Conservation (phyloP, 2,888 invertebrate genomes). For the Epistrophe eligans region DNA sequence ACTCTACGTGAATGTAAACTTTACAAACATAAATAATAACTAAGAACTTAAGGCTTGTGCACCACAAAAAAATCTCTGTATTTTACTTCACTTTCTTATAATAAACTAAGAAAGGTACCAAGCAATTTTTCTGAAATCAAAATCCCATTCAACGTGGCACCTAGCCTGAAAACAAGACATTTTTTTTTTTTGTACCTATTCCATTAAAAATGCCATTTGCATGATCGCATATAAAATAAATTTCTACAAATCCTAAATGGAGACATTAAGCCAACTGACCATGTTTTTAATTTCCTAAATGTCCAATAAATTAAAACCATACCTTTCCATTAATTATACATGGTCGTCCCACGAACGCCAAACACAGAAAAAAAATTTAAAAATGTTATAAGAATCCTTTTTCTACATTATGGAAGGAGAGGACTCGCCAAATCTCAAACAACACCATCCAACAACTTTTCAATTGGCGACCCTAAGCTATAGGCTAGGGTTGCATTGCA, state of each 20-base stretch:
- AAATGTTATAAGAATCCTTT: conserved; percentile 33
- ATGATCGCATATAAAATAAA: conserved; percentile 71
- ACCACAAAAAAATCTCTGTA: too few species aligned
- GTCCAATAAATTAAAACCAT: conserved; percentile 77
- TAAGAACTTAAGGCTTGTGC: background rate
- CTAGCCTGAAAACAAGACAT: conserved; percentile 16
- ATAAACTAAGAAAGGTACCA: too few species aligned
- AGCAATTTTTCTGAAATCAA: background rate
- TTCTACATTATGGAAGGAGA: conserved; percentile 30
- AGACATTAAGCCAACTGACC: conserved; percentile 76
- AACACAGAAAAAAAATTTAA: conserved; percentile 44
- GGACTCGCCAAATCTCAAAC: conserved; percentile 45
- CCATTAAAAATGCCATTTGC: conserved; percentile 52
- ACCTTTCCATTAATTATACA: conserved; percentile 77
- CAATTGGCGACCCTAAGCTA: conserved; percentile 72
- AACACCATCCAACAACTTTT: conserved; percentile 64
- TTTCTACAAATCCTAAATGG: conserved; percentile 67
- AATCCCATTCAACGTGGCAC: background rate
- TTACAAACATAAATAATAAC: background rate
- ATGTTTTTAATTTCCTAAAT: conserved; percentile 76
- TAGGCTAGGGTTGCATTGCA: conserved; percentile 55
- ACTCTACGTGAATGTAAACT: background rate
- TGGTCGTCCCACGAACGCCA: conserved; percentile 60
- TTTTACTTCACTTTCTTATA: too few species aligned
- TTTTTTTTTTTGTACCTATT: conserved; percentile 1